Base-by-base conservation (phyloP, 2,113 vertebrate genomes). In the Poeciliopsis turrubarensis region DNA sequence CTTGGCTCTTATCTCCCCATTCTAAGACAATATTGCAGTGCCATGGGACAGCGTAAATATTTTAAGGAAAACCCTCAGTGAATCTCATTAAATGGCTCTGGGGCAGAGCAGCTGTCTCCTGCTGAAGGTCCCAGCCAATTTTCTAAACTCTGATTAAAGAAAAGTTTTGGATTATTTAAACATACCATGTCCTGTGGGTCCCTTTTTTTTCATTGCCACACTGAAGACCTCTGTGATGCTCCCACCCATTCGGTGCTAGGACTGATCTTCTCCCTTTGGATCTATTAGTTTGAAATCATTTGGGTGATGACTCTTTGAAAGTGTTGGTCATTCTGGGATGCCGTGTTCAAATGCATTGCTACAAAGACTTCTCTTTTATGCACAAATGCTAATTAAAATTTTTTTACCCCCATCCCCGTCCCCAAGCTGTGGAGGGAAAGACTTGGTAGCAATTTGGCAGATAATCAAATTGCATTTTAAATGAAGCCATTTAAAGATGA, bases 381-480 rank as follows among this genome's bases (percentile, higher is more conserved):
- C 92, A 87, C 84, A 92, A 94, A 95, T 93, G 93, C 93, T 94
- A 95, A 95, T 95, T 94, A 95, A 93, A 93, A 88, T 81, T 88
- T 92, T 92, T 92, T 92, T 90, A 84, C 65, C 86, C 89, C 93
- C 90, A 86, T 82, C 87, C 93, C 90, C 86, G 87, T 92, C 92
- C 92, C 93, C 70, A 72, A 82, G 90, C 91, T 91, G 93, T 92
- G 86, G 85, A 87, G 89, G 92, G 90, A 89, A 91, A 93, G 92
- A 91, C 92, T 94, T 93, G 91, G 90, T 95, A 90, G 93, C 93
- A 95, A 94, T 95, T 95, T 95, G 94, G 94, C 93, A 94, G 94
- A 95, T 95, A 95, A 95, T 95, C 94, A 95, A 95, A 95, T 94
- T 94, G 94, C 93, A 95, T 95, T 95, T 95, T 95, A 95, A 95